Conservation (phyloP, 2,888 invertebrate genomes). For the Harmothoe impar region DNA sequence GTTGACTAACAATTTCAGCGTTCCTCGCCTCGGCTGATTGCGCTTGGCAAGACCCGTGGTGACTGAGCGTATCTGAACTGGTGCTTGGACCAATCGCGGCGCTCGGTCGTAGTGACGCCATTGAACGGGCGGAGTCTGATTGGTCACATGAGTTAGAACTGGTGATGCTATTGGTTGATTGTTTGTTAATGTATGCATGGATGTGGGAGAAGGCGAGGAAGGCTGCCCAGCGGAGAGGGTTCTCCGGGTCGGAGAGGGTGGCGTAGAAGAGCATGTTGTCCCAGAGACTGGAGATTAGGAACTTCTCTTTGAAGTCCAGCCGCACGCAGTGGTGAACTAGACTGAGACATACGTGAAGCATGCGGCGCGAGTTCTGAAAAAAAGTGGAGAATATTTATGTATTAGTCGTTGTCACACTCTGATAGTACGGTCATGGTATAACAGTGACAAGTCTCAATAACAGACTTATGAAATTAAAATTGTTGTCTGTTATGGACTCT, state of each 20-base stretch:
- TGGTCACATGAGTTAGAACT: neutral
- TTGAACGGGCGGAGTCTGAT: neutral
- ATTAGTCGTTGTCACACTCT: too few relatives aligned
- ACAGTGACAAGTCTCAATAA: too few relatives aligned
- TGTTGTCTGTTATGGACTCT: too few relatives aligned
- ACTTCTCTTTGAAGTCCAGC: slow-evolving; percentile 60
- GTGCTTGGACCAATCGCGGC: slow-evolving; percentile 33
- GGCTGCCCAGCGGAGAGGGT: slow-evolving; percentile 62
- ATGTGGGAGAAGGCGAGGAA: slow-evolving; percentile 64
- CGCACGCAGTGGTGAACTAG: slow-evolving; percentile 62
- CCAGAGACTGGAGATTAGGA: slow-evolving; percentile 59
- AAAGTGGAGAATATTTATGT: neutral
- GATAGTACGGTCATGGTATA: too few relatives aligned
- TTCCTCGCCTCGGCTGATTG: slow-evolving; percentile 10
- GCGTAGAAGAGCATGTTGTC: slow-evolving; percentile 59
- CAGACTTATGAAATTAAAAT: too few relatives aligned
- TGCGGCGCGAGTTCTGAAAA: slow-evolving; percentile 55
- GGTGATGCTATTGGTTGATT: slow-evolving; percentile 12
- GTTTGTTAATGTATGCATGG: slow-evolving; percentile 43
- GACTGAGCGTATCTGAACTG: slow-evolving; percentile 28
- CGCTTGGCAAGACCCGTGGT: neutral
- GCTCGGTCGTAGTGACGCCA: slow-evolving; percentile 39
- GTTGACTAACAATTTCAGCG: slow-evolving; percentile 22
- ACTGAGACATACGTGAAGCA: slow-evolving; percentile 62
- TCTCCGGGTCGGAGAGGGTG: slow-evolving; percentile 49